These are phyloP conservation scores for Platyscapa corneri DNA, from an alignment of 1,140 invertebrate genomes.

Conservation along the genomic window DNA sequence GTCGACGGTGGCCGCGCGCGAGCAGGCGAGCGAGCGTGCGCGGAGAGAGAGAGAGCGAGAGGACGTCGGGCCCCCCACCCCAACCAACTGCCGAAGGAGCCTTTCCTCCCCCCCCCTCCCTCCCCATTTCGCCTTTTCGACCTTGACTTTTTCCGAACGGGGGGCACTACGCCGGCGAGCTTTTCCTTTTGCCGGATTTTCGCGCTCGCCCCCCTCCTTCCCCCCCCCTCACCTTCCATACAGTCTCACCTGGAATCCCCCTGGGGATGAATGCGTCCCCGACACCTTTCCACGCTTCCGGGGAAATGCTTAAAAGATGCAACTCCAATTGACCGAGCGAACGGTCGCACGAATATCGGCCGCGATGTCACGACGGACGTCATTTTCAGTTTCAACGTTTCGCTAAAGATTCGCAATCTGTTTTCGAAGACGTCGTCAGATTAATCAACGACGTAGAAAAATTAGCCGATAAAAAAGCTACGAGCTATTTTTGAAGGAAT, in stretches of 20 bases:
- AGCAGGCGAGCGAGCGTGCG: background rate
- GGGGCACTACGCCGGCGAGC: background rate
- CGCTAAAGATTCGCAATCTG: background rate
- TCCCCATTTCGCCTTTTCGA: background rate
- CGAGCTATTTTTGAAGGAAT: background rate
- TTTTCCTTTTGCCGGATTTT: background rate
- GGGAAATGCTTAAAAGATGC: too few species aligned
- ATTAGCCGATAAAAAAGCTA: background rate
- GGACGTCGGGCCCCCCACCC: background rate
- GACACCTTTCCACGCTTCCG: too few species aligned
- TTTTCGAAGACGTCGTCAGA: background rate
- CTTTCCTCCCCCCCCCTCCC: background rate
- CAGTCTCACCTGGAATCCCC: too few species aligned
- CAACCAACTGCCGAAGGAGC: background rate
- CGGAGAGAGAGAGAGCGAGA: background rate
- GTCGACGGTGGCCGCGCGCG: conserved; percentile 45
- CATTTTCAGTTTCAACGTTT: too few species aligned
- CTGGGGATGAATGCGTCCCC: too few species aligned
- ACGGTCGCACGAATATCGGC: too few species aligned
- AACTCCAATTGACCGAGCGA: too few species aligned
- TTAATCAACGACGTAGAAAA: background rate
- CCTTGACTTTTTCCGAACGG: conserved; percentile 1
- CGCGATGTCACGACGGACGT: too few species aligned
- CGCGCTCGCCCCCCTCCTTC: too few species aligned
- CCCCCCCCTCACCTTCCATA: too few species aligned